Conservation (phyloP, 2,888 invertebrate species). For the Drosophila infuscata region DNA sequence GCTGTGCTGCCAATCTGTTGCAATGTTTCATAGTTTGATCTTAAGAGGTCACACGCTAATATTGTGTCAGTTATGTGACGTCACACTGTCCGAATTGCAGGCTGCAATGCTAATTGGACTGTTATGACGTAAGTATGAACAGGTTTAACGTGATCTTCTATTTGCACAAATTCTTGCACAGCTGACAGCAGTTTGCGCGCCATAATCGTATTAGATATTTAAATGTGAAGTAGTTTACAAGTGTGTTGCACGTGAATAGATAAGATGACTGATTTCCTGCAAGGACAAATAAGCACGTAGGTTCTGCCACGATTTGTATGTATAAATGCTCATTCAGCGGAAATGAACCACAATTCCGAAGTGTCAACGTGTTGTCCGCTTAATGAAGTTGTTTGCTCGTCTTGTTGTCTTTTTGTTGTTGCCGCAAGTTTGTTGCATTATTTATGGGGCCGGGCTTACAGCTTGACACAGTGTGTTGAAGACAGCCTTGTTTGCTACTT, state of each 20-base stretch:
- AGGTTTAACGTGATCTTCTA: slow-evolving; percentile 15
- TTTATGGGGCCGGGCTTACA: slow-evolving; percentile 39
- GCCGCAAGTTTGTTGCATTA: slow-evolving; percentile 64
- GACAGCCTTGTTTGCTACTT: slow-evolving; percentile 4
- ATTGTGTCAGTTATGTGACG: slow-evolving; percentile 4
- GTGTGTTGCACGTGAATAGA: slow-evolving; percentile 6
- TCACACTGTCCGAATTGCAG: background rate
- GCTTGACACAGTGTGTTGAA: slow-evolving; percentile 5
- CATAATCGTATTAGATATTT: slow-evolving; percentile 17
- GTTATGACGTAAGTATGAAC: slow-evolving; percentile 6
- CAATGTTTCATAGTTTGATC: too few relatives aligned
- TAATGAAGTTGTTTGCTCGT: slow-evolving; percentile 52
- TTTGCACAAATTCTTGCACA: background rate
- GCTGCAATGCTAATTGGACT: background rate
- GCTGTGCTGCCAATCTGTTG: slow-evolving; percentile 54
- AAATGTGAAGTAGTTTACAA: slow-evolving; percentile 25
- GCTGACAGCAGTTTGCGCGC: slow-evolving; percentile 22
- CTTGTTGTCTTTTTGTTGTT: slow-evolving; percentile 15
- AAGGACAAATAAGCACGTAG: slow-evolving; percentile 37
- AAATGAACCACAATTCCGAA: slow-evolving; percentile 62
- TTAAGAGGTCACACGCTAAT: slow-evolving; percentile 3
- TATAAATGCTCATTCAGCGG: slow-evolving; percentile 38
- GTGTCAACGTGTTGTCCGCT: slow-evolving; percentile 60
- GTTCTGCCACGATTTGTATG: slow-evolving; percentile 45
- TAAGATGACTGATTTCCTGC: background rate